These are phyloP conservation scores for Iphiclides podalirius DNA, from an alignment of 2,888 invertebrate species.

Conservation along the genomic window DNA sequence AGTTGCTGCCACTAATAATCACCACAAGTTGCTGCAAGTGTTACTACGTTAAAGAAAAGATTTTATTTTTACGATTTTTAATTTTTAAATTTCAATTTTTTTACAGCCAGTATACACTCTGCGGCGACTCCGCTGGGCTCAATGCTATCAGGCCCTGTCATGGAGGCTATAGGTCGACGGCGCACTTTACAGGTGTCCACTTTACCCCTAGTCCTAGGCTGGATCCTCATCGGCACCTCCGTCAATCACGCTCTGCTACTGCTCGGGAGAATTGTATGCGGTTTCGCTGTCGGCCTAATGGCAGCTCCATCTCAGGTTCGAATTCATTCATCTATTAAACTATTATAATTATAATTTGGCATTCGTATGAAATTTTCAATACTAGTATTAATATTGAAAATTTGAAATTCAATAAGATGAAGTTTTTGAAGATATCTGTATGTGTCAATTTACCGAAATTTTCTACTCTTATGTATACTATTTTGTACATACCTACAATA, in stretches of 20 bases:
- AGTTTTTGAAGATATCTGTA: no score
- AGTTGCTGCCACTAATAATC: no score
- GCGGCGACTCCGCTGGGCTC: slow-evolving; percentile 88
- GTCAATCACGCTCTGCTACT: slow-evolving; percentile 80
- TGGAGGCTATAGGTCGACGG: slow-evolving; percentile 85
- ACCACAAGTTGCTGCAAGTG: no score
- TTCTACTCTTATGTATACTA: no score
- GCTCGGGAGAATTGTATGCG: slow-evolving; percentile 84
- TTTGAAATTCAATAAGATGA: no score
- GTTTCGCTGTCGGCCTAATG: slow-evolving; percentile 86
- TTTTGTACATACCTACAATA: no score
- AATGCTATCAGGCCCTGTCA: slow-evolving; percentile 84
- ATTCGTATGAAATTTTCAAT: no score
- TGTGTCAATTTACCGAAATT: no score
- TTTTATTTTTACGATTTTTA: no score
- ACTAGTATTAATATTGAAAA: not conserved
- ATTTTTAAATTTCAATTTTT: slow-evolving; percentile 1
- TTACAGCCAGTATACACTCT: slow-evolving; percentile 87
- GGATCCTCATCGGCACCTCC: slow-evolving; percentile 83
- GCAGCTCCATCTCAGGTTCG: slow-evolving; percentile 87
- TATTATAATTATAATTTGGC: no score
- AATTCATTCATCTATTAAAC: no score
- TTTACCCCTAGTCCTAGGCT: slow-evolving; percentile 84
- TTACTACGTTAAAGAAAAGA: no score
- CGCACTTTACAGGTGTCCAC: slow-evolving; percentile 83